These are phyloP conservation scores for human DNA, from an alignment of 2,113 vertebrate genomes.

Conservation along the genomic window GRCh38 chr16:6165001-6165500, in stretches of 20 bases:
- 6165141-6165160: background rate
- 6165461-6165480: fast-evolving
- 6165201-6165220: background rate
- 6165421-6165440: background rate
- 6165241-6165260: background rate
- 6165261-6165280: background rate
- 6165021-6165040: background rate
- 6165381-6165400: background rate
- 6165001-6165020: background rate
- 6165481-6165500: background rate
- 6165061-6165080: background rate
- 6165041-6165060: background rate
- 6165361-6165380: fast-evolving
- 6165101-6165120: background rate
- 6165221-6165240: background rate
- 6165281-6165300: background rate
- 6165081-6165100: background rate
- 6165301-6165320: background rate
- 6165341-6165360: background rate
- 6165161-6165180: background rate
- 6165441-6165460: background rate
- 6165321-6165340: background rate
- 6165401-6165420: background rate
- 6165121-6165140: background rate
- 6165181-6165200: background rate